A percentile compares a stretch with the other conserved stretches of the same genome.
Evolutionary conservation across 2,888 invertebrate genomes (phyloP).

Genomic region (Bugulina stolonifera): DNA sequence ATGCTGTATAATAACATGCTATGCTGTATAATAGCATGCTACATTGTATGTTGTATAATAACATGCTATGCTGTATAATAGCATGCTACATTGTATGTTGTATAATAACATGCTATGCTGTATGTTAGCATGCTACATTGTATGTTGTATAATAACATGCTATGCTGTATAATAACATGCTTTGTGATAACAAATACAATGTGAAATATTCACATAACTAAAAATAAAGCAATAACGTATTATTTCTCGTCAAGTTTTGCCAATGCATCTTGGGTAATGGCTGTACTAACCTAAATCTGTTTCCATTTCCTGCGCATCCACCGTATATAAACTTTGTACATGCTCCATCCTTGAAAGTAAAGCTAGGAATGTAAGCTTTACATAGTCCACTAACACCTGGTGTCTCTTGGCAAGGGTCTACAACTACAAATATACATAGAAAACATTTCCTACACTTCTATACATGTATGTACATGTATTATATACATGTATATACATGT

Average conservation of each 20-base stretch:
- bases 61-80: not conserved
- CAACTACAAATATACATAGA: no score
- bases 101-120: not conserved
- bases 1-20: not conserved
- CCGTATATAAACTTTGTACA: not conserved
- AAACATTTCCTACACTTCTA: no score
- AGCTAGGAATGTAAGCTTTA: not conserved
- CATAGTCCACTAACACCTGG: no score
- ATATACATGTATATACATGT: no score
- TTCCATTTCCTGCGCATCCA: not conserved
- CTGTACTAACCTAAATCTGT: not conserved
- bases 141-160: not conserved
- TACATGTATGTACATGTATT: no score
- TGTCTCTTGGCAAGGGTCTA: no score
- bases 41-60: not conserved
- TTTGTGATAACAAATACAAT: no score
- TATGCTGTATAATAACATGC: not conserved
- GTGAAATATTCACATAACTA: no score
- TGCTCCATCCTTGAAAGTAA: not conserved
- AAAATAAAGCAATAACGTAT: no score
- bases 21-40: not conserved
- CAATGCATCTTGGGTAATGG: no score
- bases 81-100: not conserved
- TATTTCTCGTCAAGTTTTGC: no score
- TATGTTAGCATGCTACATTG: not conserved